Base-by-base conservation (phyloP, 2,888 invertebrate genomes). In the Stictocephala bisonia region DNA sequence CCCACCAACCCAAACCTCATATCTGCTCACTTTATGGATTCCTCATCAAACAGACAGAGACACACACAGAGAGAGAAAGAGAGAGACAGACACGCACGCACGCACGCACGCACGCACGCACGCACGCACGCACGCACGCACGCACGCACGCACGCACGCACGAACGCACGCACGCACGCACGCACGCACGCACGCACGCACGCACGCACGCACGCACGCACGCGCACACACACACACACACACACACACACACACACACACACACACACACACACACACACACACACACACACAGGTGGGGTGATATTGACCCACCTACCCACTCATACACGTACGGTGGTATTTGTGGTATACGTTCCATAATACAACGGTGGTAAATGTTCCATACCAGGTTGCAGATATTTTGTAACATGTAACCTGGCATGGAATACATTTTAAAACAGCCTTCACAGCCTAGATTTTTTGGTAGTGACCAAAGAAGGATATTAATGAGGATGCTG, bases 181-280 rank as follows among this genome's bases (percentile, higher is more conserved):
- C 53, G 20, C 53, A 53, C 53, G 20, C 53, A 53, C 11, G 15
- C 22, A 53, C 53, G 20, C 50, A 50, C 50, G n/a, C 50, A 50
- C 50, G n/a, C 50, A 50, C 50, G n/a, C 50, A 50, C 50, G n/a
- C 50, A 50, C 50, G n/a, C 50, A 50, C 50, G n/a, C 50, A 50
- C 50, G n/a, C 50, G n/a, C 50, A 50, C 50, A 50, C 50, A 50
- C 50, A 50, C 50, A 50, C 58, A 58, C 58, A 58, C 58, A 58
- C 58, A 58, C 26, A 6, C 26, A 58, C 58, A 58, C 58, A 58
- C 58, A 58, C 58, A 50, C 50, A 50, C 50, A 50, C 48, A 13
- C 90, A 86, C 80, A 89, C 89, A 81, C 87, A 88, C 64, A 86
- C 85, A 73, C 86, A 86, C 73, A 86, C 88, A 70, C 84, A 86